Conservation (phyloP, 2,113 vertebrate genomes). For the Ariopsis seemanni region DNA sequence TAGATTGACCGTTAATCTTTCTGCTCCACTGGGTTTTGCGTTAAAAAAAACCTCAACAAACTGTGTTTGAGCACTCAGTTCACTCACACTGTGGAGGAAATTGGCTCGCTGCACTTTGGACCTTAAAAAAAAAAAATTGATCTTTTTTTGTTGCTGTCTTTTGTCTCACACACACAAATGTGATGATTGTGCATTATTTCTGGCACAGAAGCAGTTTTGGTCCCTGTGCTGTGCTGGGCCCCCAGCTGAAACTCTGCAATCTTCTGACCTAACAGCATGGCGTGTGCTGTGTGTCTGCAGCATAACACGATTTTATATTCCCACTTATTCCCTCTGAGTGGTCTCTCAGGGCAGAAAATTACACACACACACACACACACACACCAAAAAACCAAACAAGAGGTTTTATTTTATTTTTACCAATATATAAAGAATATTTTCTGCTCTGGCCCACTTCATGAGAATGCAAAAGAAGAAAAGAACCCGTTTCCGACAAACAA, state of each 20-base stretch:
- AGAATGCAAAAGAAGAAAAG: slow-evolving; percentile 63
- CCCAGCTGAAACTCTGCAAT: not conserved
- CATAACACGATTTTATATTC: not conserved
- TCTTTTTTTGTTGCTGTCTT: slow-evolving; percentile 17
- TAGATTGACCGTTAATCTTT: not conserved
- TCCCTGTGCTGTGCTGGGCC: not conserved
- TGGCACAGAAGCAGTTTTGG: not conserved
- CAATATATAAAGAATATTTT: slow-evolving; percentile 74
- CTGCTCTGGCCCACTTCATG: slow-evolving; percentile 64
- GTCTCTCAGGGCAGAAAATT: no score
- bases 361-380: no score
- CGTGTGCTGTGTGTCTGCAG: slow-evolving; percentile 1
- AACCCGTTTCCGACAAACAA: slow-evolving; percentile 59
- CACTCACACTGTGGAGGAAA: slow-evolving; percentile 10
- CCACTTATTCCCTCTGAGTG: not conserved
- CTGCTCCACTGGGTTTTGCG: slow-evolving; percentile 13
- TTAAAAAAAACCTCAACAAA: not conserved
- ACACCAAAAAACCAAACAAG: no score
- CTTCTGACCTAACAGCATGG: slow-evolving; percentile 1
- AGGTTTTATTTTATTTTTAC: slow-evolving; percentile 42
- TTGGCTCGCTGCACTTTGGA: not conserved
- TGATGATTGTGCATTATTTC: not conserved
- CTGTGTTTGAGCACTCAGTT: slow-evolving; percentile 22
- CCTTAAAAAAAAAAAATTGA: not conserved
- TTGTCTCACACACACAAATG: slow-evolving; percentile 8